These are phyloP conservation scores for Lycodopsis pacificus DNA, from an alignment of 2,797 vertebrate genomes.

Conservation along the genomic window DNA sequence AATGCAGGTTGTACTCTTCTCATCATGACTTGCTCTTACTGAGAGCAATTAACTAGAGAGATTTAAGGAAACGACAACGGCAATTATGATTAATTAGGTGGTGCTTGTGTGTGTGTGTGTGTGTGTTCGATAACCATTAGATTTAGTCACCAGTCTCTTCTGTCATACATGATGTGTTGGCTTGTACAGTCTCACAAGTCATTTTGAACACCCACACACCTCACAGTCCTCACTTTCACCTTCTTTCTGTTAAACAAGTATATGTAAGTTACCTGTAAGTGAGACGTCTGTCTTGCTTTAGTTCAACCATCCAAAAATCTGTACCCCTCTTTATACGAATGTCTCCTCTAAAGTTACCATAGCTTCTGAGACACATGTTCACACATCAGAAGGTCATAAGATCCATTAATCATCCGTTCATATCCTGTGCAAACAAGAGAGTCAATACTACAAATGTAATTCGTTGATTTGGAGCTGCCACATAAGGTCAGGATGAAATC, in stretches of 20 bases:
- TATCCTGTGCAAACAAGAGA: neutral
- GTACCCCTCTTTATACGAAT: too few species aligned
- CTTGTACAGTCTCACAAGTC: neutral
- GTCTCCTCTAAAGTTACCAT: neutral
- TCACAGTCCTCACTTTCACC: neutral
- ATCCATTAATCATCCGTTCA: neutral
- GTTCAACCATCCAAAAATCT: neutral
- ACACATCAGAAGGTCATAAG: neutral
- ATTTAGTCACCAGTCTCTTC: neutral
- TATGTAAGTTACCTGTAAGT: too few species aligned
- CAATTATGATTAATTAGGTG: slow-evolving; percentile 41
- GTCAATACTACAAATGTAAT: neutral
- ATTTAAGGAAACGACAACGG: slow-evolving; percentile 10
- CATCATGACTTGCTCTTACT: slow-evolving; percentile 16
- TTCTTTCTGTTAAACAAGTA: too few species aligned
- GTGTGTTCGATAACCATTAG: neutral
- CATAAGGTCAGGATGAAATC: neutral
- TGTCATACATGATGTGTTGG: neutral
- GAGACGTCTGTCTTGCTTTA: neutral
- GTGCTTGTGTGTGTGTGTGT: neutral
- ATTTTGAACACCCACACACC: neutral
- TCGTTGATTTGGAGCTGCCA: neutral
- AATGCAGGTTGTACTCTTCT: slow-evolving; percentile 30
- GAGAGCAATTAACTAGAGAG: slow-evolving; percentile 35
- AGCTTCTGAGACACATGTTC: neutral